phyloP scores from a whole-genome alignment of 2,888 invertebrate genomes.

The Bursaphelenchus okinawaensis region DNA sequence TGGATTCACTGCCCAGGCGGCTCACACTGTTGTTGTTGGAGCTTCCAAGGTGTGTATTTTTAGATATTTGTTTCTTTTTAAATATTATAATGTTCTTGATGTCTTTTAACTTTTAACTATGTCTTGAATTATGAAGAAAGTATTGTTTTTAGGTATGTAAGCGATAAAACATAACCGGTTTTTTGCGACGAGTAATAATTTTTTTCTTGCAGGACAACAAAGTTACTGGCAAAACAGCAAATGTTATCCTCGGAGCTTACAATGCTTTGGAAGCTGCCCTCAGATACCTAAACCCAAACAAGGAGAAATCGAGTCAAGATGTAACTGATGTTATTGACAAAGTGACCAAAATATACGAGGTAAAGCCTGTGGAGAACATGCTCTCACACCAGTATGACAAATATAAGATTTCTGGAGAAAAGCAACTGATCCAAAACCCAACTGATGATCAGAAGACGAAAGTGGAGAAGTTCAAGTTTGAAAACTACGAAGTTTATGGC shows the following conservation, averaged over 20 bases:
- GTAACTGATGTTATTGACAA: constrained; percentile 47
- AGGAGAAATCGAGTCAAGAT: constrained; percentile 43
- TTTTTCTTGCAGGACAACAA: constrained; percentile 61
- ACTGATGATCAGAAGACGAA: constrained; percentile 78
- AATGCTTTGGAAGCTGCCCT: constrained; percentile 90
- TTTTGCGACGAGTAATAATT: too few species aligned
- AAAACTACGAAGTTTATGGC: constrained; percentile 93
- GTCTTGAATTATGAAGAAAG: too few species aligned
- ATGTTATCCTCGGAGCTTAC: constrained; percentile 89
- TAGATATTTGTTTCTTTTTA: not conserved
- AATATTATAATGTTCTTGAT: not conserved
- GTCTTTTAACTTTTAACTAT: too few species aligned
- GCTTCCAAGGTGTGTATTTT: constrained; percentile 62
- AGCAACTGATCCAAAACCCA: constrained; percentile 93
- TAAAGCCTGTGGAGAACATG: constrained; percentile 89
- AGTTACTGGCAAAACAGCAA: constrained; percentile 81
- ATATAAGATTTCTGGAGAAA: constrained; percentile 75
- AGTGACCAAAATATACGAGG: constrained; percentile 77
- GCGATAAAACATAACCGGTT: too few species aligned
- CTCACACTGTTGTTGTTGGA: constrained; percentile 87
- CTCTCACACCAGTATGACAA: constrained; percentile 68
- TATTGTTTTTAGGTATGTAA: too few species aligned
- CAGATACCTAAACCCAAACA: constrained; percentile 80
- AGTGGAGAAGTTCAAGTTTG: constrained; percentile 90
- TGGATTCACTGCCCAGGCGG: constrained; percentile 95